phyloP scores from a whole-genome alignment of 2,888 invertebrate species.

The Venusia cambrica region DNA sequence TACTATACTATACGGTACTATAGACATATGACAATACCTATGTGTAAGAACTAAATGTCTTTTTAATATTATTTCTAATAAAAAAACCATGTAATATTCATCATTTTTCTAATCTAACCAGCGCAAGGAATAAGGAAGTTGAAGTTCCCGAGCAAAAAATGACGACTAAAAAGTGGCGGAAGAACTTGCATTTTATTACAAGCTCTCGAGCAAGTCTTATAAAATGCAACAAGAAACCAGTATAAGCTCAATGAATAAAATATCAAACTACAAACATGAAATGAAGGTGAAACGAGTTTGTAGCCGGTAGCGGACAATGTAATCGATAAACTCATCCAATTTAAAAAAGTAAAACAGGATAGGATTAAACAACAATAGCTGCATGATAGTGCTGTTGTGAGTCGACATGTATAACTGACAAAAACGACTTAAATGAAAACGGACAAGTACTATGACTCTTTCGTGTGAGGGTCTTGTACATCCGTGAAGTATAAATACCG shows the following conservation, averaged over 20 bases:
- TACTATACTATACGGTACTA: too few species aligned
- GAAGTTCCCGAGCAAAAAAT: constrained; percentile 4
- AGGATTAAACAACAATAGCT: constrained; percentile 46
- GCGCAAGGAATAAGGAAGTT: constrained; percentile 9
- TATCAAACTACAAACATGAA: constrained; percentile 29
- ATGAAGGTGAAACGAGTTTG: constrained; percentile 29
- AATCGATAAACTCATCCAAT: constrained; percentile 63
- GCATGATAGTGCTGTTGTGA: constrained; percentile 54
- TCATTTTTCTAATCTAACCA: too few species aligned
- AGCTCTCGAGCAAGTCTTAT: constrained; percentile 14
- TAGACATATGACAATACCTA: too few species aligned
- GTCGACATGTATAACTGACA: constrained; percentile 25
- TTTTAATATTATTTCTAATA: too few species aligned
- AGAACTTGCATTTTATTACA: constrained; percentile 15
- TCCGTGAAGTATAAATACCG: too few species aligned
- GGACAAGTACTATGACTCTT: background rate
- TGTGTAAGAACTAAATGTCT: too few species aligned
- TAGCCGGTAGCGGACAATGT: constrained; percentile 56
- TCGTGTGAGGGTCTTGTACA: constrained; percentile 7
- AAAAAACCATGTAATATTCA: too few species aligned
- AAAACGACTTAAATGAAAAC: constrained; percentile 15
- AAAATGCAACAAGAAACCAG: constrained; percentile 28
- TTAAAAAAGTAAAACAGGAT: constrained; percentile 54
- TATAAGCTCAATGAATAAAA: constrained; percentile 30
- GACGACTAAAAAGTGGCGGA: constrained; percentile 9